phyloP scores from a whole-genome alignment of 2,797 vertebrate genomes.

The Ibycter americanus region DNA sequence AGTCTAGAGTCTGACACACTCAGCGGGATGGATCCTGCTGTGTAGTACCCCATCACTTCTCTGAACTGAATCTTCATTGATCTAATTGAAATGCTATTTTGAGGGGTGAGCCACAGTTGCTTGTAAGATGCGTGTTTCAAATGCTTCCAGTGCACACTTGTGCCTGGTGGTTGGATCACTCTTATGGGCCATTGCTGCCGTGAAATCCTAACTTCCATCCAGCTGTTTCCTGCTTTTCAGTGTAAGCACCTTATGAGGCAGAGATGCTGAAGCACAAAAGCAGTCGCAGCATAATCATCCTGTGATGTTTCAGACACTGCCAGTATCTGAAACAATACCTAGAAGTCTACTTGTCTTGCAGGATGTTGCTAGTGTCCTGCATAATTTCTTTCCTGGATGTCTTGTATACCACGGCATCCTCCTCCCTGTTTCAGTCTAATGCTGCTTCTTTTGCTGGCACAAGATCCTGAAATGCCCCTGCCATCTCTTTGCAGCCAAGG shows the following conservation, averaged over 20 bases:
- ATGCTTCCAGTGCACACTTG: neutral
- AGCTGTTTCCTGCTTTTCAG: neutral
- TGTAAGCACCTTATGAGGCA: neutral
- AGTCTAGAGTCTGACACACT: neutral
- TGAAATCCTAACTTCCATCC: neutral
- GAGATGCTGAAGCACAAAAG: neutral
- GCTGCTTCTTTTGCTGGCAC: neutral
- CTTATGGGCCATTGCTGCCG: neutral
- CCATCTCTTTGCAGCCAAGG: neutral
- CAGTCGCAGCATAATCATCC: neutral
- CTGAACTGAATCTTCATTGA: neutral
- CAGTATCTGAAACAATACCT: neutral
- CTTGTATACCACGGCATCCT: neutral
- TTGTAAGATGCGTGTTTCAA: neutral
- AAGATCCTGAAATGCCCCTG: slow-evolving; percentile 2
- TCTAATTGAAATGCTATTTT: neutral
- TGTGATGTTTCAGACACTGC: neutral
- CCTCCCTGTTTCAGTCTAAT: neutral
- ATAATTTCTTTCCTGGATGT: neutral
- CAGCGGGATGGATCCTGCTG: neutral
- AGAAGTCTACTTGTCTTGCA: neutral
- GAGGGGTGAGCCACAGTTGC: neutral
- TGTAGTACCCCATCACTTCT: neutral
- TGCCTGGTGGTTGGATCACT: neutral
- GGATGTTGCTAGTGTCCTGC: neutral